Evolutionary conservation across 2,113 vertebrate genomes (phyloP).

Genomic region (Rhinolophus sinicus): DNA sequence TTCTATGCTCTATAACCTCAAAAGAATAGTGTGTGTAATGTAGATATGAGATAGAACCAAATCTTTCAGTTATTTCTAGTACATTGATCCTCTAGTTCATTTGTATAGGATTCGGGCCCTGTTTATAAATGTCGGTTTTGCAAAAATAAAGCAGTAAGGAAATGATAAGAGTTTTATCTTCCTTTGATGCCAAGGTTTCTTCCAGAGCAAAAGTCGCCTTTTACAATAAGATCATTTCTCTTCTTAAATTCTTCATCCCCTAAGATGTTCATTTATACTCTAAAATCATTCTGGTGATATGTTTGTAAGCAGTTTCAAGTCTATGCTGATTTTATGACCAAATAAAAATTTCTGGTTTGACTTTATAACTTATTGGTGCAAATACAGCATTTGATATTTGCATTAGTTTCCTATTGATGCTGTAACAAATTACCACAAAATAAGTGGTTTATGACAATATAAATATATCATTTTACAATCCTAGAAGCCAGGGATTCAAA

Average conservation of each 20-base stretch:
- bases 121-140: background rate
- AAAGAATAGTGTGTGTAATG: background rate
- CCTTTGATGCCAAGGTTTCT: background rate
- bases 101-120: background rate
- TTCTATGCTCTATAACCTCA: background rate
- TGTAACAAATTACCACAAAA: background rate
- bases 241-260: background rate
- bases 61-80: background rate
- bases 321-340: background rate
- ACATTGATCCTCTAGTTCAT: background rate
- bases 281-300: background rate
- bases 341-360: background rate
- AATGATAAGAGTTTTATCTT: background rate
- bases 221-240: background rate
- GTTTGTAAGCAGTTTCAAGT: background rate
- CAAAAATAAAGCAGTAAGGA: background rate
- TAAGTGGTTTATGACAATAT: background rate
- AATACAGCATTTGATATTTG: background rate
- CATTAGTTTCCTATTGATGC: background rate
- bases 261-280: background rate
- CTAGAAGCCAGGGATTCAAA: background rate
- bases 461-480: background rate
- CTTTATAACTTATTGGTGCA: background rate
- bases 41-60: background rate
- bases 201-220: background rate